These are phyloP conservation scores for Myotis findleyi DNA, from an alignment of 2,797 vertebrate species.

Conservation along the genomic window DNA sequence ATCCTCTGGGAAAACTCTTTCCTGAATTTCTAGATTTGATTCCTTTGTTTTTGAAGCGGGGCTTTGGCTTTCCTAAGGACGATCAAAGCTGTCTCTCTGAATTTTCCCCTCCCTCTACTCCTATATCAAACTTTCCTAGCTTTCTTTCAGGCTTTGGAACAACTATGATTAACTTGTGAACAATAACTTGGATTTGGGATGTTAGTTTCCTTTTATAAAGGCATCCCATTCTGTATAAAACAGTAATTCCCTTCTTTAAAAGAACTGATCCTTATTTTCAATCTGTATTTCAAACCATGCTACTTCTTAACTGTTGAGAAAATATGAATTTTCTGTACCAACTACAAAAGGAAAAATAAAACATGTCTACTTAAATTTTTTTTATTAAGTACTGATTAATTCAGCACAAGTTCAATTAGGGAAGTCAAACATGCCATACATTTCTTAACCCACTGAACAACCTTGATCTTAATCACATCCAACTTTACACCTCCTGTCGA, in stretches of 20 bases:
- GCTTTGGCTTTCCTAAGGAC: constrained; percentile 46
- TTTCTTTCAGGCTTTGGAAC: constrained; percentile 34
- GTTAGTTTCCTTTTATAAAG: constrained; percentile 48
- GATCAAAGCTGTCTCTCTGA: constrained; percentile 23
- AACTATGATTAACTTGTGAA: constrained; percentile 42
- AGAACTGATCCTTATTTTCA: constrained; percentile 13
- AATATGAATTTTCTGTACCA: background rate
- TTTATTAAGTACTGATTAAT: constrained; percentile 16
- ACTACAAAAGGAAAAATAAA: constrained; percentile 34
- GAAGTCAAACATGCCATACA: background rate
- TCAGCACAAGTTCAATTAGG: background rate
- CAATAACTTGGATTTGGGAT: constrained; percentile 50
- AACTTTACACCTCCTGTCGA: constrained; percentile 16
- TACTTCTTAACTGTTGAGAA: constrained; percentile 12
- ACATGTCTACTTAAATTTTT: background rate
- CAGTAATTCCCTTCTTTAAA: constrained; percentile 8
- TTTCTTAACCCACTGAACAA: background rate
- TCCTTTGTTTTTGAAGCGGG: constrained; percentile 75
- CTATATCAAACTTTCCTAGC: background rate
- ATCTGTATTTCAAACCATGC: constrained; percentile 29
- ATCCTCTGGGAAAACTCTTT: constrained; percentile 77
- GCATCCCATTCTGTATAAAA: constrained; percentile 30
- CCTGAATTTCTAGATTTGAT: constrained; percentile 77
- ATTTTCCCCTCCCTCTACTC: background rate
- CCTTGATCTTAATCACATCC: constrained; percentile 9